Percentiles rank a stretch among this genome's conserved stretches.
phyloP scores from a whole-genome alignment of 2,797 vertebrate genomes.

The Pseudochromis fuscus region DNA sequence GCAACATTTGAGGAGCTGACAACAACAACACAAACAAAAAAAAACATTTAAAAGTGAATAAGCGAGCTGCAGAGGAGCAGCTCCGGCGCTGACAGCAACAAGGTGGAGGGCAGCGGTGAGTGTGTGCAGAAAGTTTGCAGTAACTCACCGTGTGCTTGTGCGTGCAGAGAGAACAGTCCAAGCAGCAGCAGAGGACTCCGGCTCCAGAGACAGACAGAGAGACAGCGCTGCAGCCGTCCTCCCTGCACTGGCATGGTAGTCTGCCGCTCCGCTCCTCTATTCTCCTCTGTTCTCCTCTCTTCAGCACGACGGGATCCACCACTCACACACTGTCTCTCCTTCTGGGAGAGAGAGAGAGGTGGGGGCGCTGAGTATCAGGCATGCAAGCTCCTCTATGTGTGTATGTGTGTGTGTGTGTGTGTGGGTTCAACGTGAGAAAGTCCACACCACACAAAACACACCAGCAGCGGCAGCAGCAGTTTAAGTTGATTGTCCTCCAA shows the following conservation, averaged over 20 bases:
- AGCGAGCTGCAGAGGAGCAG: conserved; percentile 15
- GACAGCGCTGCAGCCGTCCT: conserved; percentile 72
- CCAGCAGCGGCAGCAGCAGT: conserved; percentile 67
- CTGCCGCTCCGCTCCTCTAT: conserved; percentile 65
- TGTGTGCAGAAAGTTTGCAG: conserved; percentile 43
- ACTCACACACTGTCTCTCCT: conserved; percentile 65
- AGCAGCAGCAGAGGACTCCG: conserved; percentile 75
- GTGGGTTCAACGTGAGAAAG: conserved; percentile 75
- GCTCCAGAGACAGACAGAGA: conserved; percentile 72
- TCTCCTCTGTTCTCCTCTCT: conserved; percentile 63
- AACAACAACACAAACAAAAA: not conserved
- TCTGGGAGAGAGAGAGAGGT: conserved; percentile 28
- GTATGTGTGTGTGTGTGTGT: conserved; percentile 44
- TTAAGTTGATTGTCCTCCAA: conserved; percentile 74
- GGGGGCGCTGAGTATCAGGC: conserved; percentile 44
- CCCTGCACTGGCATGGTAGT: conserved; percentile 80
- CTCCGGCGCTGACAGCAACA: conserved; percentile 16
- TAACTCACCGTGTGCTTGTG: conserved; percentile 76
- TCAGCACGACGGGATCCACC: conserved; percentile 58
- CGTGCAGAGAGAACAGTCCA: conserved; percentile 74
- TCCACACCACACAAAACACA: conserved; percentile 73
- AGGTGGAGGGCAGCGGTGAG: not conserved
- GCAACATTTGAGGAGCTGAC: not conserved
- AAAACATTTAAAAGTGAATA: not conserved
- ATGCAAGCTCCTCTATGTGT: conserved; percentile 57